Evolutionary conservation across 2,113 vertebrate species (phyloP).

Genomic region (Xiphias gladius): DNA sequence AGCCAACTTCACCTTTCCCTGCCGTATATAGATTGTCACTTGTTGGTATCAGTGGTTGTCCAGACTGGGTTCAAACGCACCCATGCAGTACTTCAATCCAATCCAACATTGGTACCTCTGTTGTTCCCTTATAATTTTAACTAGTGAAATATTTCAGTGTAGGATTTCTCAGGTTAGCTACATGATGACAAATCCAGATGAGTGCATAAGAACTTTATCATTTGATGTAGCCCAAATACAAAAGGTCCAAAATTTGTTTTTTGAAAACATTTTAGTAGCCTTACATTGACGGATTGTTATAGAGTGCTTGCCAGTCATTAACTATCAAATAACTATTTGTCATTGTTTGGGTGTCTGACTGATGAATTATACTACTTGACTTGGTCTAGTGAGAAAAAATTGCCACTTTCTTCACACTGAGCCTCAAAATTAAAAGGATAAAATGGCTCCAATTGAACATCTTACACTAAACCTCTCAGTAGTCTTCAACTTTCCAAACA

Average conservation of each 20-base stretch:
- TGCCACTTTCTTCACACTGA: neutral
- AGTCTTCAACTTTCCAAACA: neutral
- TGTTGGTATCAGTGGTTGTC: neutral
- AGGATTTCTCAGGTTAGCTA: neutral
- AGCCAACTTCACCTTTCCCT: neutral
- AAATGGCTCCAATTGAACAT: neutral
- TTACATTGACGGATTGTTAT: neutral
- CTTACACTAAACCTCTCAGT: neutral
- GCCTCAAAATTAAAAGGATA: neutral
- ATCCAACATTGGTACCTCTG: neutral
- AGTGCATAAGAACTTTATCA: neutral
- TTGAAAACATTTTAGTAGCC: neutral
- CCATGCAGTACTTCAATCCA: too few relatives aligned
- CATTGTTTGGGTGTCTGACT: slow-evolving; percentile 2
- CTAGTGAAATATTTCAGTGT: neutral
- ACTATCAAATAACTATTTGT: slow-evolving; percentile 5
- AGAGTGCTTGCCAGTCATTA: neutral
- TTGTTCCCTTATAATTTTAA: neutral
- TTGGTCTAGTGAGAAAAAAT: neutral
- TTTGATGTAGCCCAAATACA: too few relatives aligned
- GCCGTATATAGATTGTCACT: neutral
- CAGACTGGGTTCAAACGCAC: neutral
- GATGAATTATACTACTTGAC: neutral
- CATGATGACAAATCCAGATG: neutral
- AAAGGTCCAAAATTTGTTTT: neutral